Evolutionary conservation across 2,113 vertebrate species (phyloP), one percentile per base, ranked within the genome.

Genomic region (Xerus inauris): DNA sequence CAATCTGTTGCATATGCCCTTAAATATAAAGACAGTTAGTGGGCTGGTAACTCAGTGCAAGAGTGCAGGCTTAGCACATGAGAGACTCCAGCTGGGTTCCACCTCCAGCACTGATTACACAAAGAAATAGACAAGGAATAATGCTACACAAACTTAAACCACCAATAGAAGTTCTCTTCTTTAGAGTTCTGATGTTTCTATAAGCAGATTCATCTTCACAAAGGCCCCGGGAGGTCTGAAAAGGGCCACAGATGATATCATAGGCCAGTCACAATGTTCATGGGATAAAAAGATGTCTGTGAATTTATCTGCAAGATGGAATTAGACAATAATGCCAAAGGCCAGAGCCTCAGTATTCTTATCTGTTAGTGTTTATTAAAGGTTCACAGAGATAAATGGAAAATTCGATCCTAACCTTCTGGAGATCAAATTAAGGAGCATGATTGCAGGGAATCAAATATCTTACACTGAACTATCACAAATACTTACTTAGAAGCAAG

Each of bases 351-450:
- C 54, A n/a, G 47, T 49, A 80, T 86, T 65, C 26, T 94, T 93
- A 87, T 84, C 83, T 72, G 71, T 87, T 84, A 67, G 87, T 85
- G 59, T 84, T 87, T 77, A 97, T 97, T 96, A 96, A 95, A 94
- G 94, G 71, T 95, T 89, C 67, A 64, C 93, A 93, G 94, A 91
- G 79, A 94, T 87, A 89, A 96, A 93, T 96, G 97, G 97, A 95
- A 96, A 97, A 93, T 77, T 71, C 40, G 73, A 76, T 47, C 72
- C 59, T 69, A 85, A 96, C 75, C 47, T 65, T 75, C 89, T n/a
- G 17, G 89, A 98, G 89, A 93, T 96, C 89, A 76, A 97, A 97
- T 97, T 97, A 98, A 96, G 76, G 45, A 38, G 89, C 0, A 1
- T 76, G 30, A 83, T 14, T 65, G 57, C 93, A 96, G 91, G 72